A percentile compares a stretch with the other conserved stretches of the same genome.
These are phyloP conservation scores for Dastarcus helophoroides DNA, from an alignment of 2,888 invertebrate species.

Conservation along the genomic window DNA sequence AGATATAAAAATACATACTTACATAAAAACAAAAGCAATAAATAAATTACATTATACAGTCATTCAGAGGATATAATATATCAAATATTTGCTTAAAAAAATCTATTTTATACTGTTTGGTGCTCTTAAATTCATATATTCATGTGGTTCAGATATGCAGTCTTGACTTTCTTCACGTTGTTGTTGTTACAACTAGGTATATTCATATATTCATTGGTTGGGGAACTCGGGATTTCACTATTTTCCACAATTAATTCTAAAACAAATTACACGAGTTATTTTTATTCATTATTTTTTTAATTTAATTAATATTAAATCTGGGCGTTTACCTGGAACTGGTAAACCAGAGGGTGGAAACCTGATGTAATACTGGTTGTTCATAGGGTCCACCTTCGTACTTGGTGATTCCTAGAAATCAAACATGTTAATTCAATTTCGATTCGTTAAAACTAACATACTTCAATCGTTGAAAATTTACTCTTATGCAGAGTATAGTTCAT, in stretches of 20 bases:
- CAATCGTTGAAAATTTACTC: slow-evolving; percentile 26
- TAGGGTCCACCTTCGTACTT: slow-evolving; percentile 3
- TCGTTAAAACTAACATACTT: not conserved
- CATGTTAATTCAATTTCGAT: not conserved
- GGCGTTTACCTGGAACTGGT: slow-evolving; percentile 38
- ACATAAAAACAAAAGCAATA: slow-evolving; percentile 13
- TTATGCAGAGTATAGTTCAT: slow-evolving; percentile 20
- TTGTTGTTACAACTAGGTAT: slow-evolving; percentile 10
- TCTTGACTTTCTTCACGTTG: slow-evolving; percentile 11
- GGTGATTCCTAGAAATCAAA: slow-evolving; percentile 8
- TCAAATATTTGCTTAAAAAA: slow-evolving; percentile 8
- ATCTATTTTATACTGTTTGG: slow-evolving; percentile 13
- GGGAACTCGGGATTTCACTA: slow-evolving; percentile 4
- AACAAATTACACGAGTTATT: too few species aligned
- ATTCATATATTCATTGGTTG: slow-evolving; percentile 24
- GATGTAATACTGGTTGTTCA: slow-evolving; percentile 38
- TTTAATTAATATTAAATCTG: too few species aligned
- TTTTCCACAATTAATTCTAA: slow-evolving; percentile 12
- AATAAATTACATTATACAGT: slow-evolving; percentile 12
- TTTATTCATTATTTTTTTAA: not conserved
- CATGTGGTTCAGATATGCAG: slow-evolving; percentile 18
- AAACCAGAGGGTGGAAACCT: slow-evolving; percentile 42
- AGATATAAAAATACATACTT: slow-evolving; percentile 12
- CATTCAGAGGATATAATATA: slow-evolving; percentile 11
- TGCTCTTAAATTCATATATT: slow-evolving; percentile 30